Evolutionary conservation across 1,140 invertebrate species (phyloP).

Genomic region (Halictus rubicundus): DNA sequence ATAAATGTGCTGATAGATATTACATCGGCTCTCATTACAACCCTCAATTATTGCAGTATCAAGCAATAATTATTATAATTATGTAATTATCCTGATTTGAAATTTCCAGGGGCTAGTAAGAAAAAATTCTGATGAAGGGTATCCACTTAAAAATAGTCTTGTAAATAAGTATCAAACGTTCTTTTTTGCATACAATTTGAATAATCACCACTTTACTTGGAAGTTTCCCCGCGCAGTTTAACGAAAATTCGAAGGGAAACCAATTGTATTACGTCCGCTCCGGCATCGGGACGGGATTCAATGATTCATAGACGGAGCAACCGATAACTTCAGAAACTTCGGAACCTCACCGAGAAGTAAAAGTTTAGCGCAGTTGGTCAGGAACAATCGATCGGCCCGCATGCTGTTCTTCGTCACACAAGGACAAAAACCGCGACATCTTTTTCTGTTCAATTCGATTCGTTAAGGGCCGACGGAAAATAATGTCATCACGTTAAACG

Average conservation of each 20-base stretch:
- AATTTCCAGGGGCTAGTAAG: no score
- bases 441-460: conserved; percentile 5
- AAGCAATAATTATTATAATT: no score
- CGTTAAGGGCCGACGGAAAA: not conserved
- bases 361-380: conserved; percentile 17
- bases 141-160: no score
- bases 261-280: not conserved
- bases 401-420: not conserved
- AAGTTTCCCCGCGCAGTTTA: no score
- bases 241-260: not conserved
- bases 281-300: not conserved
- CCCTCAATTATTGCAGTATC: no score
- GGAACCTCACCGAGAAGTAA: not conserved
- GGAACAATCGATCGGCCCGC: conserved; percentile 13
- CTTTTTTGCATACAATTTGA: no score
- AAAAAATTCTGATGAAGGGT: no score
- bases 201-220: no score
- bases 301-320: conserved; percentile 10
- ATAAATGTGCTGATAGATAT: no score
- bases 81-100: no score
- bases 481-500: conserved; percentile 17
- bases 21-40: no score
- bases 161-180: no score
- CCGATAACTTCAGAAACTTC: not conserved
- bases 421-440: not conserved